phyloP scores from a whole-genome alignment of 2,888 invertebrate species.

The Ophonus ardosiacus region DNA sequence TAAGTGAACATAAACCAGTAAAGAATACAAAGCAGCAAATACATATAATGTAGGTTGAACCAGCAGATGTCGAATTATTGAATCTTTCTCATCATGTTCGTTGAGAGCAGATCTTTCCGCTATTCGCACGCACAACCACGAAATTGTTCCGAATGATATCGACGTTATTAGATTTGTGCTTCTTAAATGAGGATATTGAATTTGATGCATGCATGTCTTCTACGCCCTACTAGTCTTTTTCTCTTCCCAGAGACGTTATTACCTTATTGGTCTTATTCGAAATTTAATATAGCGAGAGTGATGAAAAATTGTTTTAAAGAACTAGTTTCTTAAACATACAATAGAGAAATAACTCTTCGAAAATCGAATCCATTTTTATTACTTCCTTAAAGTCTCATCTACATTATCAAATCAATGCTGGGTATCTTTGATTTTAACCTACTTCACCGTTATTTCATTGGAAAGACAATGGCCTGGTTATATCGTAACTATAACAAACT shows the following conservation, averaged over 20 bases:
- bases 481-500: too few relatives aligned
- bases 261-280: conserved; percentile 18
- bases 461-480: too few relatives aligned
- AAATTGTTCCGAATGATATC: conserved; percentile 32
- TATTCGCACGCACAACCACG: conserved; percentile 28
- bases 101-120: conserved; percentile 35
- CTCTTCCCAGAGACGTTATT: conserved; percentile 5
- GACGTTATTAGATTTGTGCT: conserved; percentile 35
- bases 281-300: conserved; percentile 16
- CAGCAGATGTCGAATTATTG: conserved; percentile 9
- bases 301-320: conserved; percentile 18
- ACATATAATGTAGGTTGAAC: conserved; percentile 1
- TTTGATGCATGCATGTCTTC: conserved; percentile 42
- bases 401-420: too few relatives aligned
- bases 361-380: too few relatives aligned
- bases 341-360: too few relatives aligned
- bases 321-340: too few relatives aligned
- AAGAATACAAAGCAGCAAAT: not conserved
- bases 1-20: not conserved
- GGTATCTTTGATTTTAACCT: too few relatives aligned
- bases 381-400: too few relatives aligned
- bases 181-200: conserved; percentile 42
- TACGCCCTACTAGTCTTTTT: conserved; percentile 19
- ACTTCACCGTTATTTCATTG: too few relatives aligned
- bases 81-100: conserved; percentile 16